Percentiles rank a stretch among this genome's conserved stretches.
These are phyloP conservation scores for Enteromius fasciolatus DNA, from an alignment of 2,797 vertebrate genomes.

Conservation along the genomic window DNA sequence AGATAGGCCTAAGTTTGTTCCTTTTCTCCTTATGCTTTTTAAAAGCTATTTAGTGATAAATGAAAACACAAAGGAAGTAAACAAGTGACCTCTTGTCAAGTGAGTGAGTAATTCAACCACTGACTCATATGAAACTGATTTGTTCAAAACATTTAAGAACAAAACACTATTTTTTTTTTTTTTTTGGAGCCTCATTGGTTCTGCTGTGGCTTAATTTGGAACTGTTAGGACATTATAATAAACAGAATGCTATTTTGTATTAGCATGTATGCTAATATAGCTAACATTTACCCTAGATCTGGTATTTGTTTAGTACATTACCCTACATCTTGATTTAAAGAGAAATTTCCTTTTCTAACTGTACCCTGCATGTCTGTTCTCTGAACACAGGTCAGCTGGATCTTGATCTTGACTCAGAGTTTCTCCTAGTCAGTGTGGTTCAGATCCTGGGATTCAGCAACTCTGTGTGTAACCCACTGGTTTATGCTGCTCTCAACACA, in stretches of 20 bases:
- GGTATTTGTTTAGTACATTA: neutral
- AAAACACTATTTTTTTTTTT: neutral
- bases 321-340: neutral
- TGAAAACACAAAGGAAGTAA: neutral
- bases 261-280: neutral
- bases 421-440: conserved; percentile 59
- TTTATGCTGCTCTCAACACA: conserved; percentile 64
- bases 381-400: conserved; percentile 53
- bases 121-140: neutral
- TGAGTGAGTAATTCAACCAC: neutral
- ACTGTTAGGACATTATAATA: neutral
- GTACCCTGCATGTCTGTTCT: conserved; percentile 8
- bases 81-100: neutral
- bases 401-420: conserved; percentile 58
- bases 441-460: conserved; percentile 67
- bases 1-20: neutral
- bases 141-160: neutral
- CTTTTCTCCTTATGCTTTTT: neutral
- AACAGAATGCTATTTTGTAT: too few species aligned
- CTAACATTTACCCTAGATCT: neutral
- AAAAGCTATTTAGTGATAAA: neutral
- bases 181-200: neutral
- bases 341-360: neutral
- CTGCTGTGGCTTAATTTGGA: neutral
- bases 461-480: conserved; percentile 64